Base-by-base conservation (phyloP, 1,140 invertebrate species). In the Leptestheria dahalacensis region DNA sequence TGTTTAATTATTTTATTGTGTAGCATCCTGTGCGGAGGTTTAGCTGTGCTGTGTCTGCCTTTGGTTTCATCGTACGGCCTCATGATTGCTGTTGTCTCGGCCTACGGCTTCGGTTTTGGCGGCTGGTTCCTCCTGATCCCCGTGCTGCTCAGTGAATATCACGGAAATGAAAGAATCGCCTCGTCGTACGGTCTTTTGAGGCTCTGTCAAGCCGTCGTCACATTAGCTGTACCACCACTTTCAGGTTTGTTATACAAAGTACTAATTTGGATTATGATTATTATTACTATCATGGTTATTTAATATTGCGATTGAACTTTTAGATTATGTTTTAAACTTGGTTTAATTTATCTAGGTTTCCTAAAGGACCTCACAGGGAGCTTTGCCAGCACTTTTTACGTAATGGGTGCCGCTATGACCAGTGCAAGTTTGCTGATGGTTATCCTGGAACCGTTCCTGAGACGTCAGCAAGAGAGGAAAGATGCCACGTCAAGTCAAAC, bases 121-220 rank as follows among this genome's bases (percentile, higher is more conserved):
- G 81, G 81, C 66, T 86, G 83, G 83, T 84, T 84, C 66, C 77
- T 85, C 2, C 67, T 85, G 33, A 81, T 85, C 61, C 83, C 83
- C 1, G 82, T 84, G 18, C 70, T 86, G 21, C 73, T 86, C 20
- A 81, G 82, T 1, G 82, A 85, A 68, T 75, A 84, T 20, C 84
- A 84, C 64, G 83, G 83, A 4, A 82, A 78, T 1, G 82, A 84
- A 33, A 76, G 80, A 53, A 83, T 86, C 61, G 82, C 81, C 46
- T 84, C 82, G 10, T 84, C 80, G 20, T 85, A 85, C 65, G 83
- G 83, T 4, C 73, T 86, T 23, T 79, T 85, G 1, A 71, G 83
- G 18, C 82, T 85, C 77, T 84, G 85, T 67, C 83, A 85, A 70
- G 83, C 81, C 62, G 70, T 84, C n/a, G 81, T 81, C 0, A 82